Conservation (phyloP, 2,888 invertebrate species). For the Epiperipatus broadwayi region DNA sequence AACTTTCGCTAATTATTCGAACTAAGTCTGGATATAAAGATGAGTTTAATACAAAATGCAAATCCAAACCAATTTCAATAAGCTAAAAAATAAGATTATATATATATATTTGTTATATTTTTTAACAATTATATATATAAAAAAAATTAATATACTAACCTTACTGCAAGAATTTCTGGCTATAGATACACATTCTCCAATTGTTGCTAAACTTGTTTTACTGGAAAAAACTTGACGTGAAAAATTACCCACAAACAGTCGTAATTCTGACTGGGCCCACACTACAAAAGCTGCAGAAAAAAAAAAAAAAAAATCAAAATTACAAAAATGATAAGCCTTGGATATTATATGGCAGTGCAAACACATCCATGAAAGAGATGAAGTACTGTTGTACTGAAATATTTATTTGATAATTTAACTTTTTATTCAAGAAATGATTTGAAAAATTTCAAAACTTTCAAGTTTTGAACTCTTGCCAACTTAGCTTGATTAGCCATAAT, state of each 20-base stretch:
- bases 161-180: conserved; percentile 52
- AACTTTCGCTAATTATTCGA: conserved; percentile 52
- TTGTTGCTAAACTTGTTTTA: conserved; percentile 58
- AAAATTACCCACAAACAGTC: conserved; percentile 30
- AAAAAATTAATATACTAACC: conserved; percentile 26
- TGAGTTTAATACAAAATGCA: conserved; percentile 74
- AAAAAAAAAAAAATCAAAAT: conserved; percentile 15
- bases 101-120: background rate
- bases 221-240: conserved; percentile 56
- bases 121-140: background rate
- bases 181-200: conserved; percentile 66
- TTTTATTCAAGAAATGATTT: background rate
- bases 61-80: conserved; percentile 54
- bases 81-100: conserved; percentile 28
- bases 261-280: conserved; percentile 50
- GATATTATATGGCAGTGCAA: conserved; percentile 11
- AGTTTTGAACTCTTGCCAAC: no score
- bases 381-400: conserved; percentile 3
- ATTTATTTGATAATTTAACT: background rate
- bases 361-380: background rate
- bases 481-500: no score
- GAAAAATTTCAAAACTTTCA: background rate
- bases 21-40: conserved; percentile 55
- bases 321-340: background rate
- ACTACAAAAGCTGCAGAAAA: conserved; percentile 49